phyloP scores from a whole-genome alignment of 2,113 vertebrate species.

The Rhagologus leucostigma region DNA sequence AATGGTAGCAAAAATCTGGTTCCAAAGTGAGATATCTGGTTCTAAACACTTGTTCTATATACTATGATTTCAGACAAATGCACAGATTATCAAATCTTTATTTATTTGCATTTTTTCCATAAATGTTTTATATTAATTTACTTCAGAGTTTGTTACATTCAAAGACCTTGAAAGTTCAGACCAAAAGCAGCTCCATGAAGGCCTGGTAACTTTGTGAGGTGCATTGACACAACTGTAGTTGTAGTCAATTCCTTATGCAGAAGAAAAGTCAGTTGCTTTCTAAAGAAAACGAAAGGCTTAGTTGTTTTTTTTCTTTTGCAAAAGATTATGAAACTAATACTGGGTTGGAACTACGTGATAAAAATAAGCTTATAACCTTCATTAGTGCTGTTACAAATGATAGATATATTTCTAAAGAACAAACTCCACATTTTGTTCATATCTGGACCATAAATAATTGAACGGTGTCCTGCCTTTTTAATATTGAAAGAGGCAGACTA shows the following conservation, averaged over 20 bases:
- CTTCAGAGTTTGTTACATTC: neutral
- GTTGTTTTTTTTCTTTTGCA: neutral
- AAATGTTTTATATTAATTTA: neutral
- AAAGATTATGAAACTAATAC: neutral
- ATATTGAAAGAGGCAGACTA: neutral
- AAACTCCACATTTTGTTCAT: neutral
- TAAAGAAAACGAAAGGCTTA: neutral
- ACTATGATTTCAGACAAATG: neutral
- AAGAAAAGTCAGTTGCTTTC: neutral
- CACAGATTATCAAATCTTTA: neutral
- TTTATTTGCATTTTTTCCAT: fast-evolving
- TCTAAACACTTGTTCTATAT: neutral
- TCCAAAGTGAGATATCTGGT: neutral
- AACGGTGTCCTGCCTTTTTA: neutral
- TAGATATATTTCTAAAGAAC: neutral
- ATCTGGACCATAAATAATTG: conserved; percentile 33
- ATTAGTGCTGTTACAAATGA: neutral
- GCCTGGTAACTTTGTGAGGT: neutral
- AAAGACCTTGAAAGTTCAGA: neutral
- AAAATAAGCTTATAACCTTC: neutral
- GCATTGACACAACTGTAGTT: neutral
- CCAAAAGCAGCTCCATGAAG: neutral
- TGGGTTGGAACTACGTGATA: neutral
- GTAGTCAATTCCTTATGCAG: neutral
- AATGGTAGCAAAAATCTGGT: neutral